phyloP scores from a whole-genome alignment of 2,888 invertebrate species.

The Merodon equestris region DNA sequence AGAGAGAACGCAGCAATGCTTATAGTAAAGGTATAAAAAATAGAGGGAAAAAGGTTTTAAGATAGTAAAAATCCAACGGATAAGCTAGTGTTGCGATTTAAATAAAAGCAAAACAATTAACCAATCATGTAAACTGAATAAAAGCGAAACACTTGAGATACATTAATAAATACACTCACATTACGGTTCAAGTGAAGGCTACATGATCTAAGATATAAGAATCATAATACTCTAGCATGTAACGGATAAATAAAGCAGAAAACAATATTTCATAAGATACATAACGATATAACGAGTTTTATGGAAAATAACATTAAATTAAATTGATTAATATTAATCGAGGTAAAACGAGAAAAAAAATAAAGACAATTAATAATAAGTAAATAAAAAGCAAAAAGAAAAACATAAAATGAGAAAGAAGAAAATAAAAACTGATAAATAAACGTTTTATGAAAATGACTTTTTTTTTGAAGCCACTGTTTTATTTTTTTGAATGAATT shows the following conservation, averaged over 20 bases:
- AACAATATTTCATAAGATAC: slow-evolving; percentile 28
- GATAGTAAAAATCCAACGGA: slow-evolving; percentile 56
- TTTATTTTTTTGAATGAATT: slow-evolving; percentile 20
- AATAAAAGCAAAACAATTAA: slow-evolving; percentile 24
- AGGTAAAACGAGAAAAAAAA: slow-evolving; percentile 37
- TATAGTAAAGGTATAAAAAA: slow-evolving; percentile 57
- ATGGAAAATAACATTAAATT: slow-evolving; percentile 52
- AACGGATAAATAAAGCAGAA: slow-evolving; percentile 24
- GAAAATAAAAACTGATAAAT: slow-evolving; percentile 54
- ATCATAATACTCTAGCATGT: slow-evolving; percentile 41
- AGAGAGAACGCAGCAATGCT: slow-evolving; percentile 60
- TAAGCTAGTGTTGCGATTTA: slow-evolving; percentile 59
- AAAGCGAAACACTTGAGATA: slow-evolving; percentile 20
- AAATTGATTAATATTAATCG: slow-evolving; percentile 63
- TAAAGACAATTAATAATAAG: slow-evolving; percentile 12
- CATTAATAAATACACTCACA: slow-evolving; percentile 45
- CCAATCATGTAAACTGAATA: slow-evolving; percentile 29
- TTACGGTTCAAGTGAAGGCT: slow-evolving; percentile 37
- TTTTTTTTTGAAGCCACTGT: slow-evolving; percentile 43
- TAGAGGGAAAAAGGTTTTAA: too few relatives aligned
- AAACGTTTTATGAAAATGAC: slow-evolving; percentile 67
- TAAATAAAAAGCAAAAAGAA: too few relatives aligned
- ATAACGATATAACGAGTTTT: slow-evolving; percentile 39
- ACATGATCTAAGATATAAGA: slow-evolving; percentile 7
- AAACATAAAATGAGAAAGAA: neutral